Base-by-base conservation (phyloP, 2,888 invertebrate species). In the Pammene fasciana region DNA sequence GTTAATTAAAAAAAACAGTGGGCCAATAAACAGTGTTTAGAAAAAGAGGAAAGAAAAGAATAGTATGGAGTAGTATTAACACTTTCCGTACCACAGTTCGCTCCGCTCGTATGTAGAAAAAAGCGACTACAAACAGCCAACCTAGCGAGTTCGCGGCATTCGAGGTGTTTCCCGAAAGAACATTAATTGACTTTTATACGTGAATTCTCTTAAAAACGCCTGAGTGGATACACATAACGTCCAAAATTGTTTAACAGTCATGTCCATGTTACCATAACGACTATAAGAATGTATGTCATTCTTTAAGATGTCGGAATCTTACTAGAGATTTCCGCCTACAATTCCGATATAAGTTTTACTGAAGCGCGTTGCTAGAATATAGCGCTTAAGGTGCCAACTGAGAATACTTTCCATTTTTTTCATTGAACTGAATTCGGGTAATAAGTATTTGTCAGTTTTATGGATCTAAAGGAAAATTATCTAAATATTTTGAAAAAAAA, bases 371-470 rank as follows among this genome's bases (percentile, higher is more conserved):
- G 38, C 43, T 59, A 45, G 26, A 26, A n/a, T 50, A 50, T 18
- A 45, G 45, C 43, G 34, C 64, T 16, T 54, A 34, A 54, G 45
- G 64, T 65, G 64, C 64, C 52, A 65, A 65, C 62, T 62, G 62
- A 50, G 18, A 62, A 62, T 18, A 36, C 26, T 54, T 54, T 13
- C 0, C 13, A 26, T 13, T 34, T 26, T n/a, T 54, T 54, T 34
- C 3, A n/a, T 54, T 9, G 1, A 54, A 54, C 52, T 14, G 16
- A 50, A 52, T 34, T 7, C 1, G 52, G 26, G 34, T 4, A 34
- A 16, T 16, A 9, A 18, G 6, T 50, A 41, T 41, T 0, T 3
- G 7, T 7, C 52, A 34, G 34, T 54, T 54, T 34, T 10, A 54
- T n/a, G 7, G 52, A 34, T 18, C 0, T 54, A 13, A 54, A 8